A percentile compares a stretch with the other conserved stretches of the same genome.
phyloP scores from a whole-genome alignment of 2,113 vertebrate genomes.

The Natator depressus region DNA sequence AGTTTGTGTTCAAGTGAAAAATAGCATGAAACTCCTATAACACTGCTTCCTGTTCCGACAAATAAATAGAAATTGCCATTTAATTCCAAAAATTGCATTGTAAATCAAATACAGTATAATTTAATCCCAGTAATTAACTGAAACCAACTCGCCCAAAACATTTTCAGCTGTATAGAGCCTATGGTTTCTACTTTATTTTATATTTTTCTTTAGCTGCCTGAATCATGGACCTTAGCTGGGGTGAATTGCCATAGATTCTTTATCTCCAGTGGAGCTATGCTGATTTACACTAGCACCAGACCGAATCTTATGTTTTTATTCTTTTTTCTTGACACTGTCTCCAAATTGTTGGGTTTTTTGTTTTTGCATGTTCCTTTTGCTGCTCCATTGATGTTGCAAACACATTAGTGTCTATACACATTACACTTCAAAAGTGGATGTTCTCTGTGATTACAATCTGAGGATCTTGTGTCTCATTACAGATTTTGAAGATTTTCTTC shows the following conservation, averaged over 20 bases:
- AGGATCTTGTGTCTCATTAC: constrained; percentile 17
- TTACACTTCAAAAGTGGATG: constrained; percentile 38
- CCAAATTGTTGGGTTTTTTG: not conserved
- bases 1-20: not conserved
- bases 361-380: not conserved
- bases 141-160: not conserved
- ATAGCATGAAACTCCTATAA: not conserved
- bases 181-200: not conserved
- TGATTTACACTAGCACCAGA: not conserved
- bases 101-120: not conserved
- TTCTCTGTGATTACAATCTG: constrained; percentile 54
- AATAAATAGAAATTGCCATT: not conserved
- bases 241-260: not conserved
- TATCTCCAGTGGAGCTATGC: not conserved
- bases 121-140: constrained; percentile 13
- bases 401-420: constrained; percentile 1
- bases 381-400: not conserved
- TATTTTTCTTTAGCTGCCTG: not conserved
- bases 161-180: not conserved
- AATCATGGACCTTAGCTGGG: not conserved
- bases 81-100: not conserved
- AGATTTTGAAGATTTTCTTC: constrained; percentile 46
- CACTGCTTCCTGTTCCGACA: not conserved
- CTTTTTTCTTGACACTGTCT: constrained; percentile 6
- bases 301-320: constrained; percentile 23